These are phyloP conservation scores for Campylomormyrus numenius DNA, from an alignment of 2,113 vertebrate genomes.

Conservation along the genomic window DNA sequence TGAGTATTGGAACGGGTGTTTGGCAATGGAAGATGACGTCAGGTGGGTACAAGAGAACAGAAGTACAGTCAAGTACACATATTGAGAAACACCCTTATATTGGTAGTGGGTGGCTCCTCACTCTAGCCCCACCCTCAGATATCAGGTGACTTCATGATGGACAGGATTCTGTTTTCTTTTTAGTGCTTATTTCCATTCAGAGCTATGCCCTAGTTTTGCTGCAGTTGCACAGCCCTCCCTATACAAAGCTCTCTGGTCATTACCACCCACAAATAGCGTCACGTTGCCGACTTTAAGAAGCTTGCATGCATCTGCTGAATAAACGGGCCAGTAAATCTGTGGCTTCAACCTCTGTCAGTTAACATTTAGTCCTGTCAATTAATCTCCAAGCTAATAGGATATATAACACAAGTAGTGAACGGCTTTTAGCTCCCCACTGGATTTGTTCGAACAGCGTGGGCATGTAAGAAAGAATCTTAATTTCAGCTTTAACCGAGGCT, in stretches of 20 bases:
- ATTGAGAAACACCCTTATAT: not conserved
- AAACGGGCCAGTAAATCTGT: not conserved
- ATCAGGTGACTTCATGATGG: not conserved
- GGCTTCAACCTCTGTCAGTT: not conserved
- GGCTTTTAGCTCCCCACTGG: not conserved
- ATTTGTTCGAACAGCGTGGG: not conserved
- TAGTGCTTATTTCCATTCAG: not conserved
- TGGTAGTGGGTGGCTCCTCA: not conserved
- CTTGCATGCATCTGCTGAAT: not conserved
- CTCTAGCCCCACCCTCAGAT: not conserved
- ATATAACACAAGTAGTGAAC: not conserved
- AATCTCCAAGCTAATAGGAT: not conserved
- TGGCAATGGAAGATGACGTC: not conserved
- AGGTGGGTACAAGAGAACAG: not conserved
- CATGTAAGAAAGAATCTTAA: constrained; percentile 5
- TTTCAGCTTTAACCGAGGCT: not conserved
- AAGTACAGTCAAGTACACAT: not conserved
- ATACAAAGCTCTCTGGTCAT: not conserved
- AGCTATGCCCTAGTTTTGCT: not conserved
- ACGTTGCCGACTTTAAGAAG: not conserved
- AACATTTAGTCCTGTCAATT: not conserved
- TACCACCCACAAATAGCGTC: not conserved
- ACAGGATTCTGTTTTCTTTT: not conserved
- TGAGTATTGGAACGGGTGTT: not conserved
- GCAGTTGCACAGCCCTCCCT: not conserved